These are phyloP conservation scores for Balearica regulorum DNA, from an alignment of 2,797 vertebrate genomes.

Conservation along the genomic window DNA sequence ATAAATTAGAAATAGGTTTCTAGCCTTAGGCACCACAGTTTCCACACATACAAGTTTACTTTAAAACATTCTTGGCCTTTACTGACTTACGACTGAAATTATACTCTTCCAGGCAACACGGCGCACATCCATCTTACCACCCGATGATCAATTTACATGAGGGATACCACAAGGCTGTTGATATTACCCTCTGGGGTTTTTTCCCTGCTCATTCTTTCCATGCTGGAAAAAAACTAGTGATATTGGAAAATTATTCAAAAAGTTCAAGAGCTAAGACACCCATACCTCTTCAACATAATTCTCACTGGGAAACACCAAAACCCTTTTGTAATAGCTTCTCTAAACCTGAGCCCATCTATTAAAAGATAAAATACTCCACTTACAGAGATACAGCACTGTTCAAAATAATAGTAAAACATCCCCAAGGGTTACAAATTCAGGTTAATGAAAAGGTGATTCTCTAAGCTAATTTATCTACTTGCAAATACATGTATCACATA, in stretches of 20 bases:
- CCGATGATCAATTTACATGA: background rate
- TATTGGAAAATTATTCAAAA: background rate
- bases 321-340: background rate
- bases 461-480: background rate
- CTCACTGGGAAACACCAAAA: background rate
- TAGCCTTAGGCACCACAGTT: background rate
- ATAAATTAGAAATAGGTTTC: background rate
- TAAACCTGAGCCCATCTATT: background rate
- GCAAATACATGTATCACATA: accelerated
- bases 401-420: background rate
- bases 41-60: background rate
- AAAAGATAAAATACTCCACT: background rate
- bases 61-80: background rate
- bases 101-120: background rate
- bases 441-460: background rate
- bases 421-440: background rate
- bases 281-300: background rate
- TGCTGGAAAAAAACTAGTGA: background rate
- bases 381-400: background rate
- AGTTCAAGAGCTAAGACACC: background rate
- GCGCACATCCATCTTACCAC: background rate
- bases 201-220: background rate
- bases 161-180: background rate
- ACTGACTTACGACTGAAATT: background rate
- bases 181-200: background rate